These are phyloP conservation scores for Colaptes auratus DNA, from an alignment of 2,113 vertebrate species.

Conservation along the genomic window DNA sequence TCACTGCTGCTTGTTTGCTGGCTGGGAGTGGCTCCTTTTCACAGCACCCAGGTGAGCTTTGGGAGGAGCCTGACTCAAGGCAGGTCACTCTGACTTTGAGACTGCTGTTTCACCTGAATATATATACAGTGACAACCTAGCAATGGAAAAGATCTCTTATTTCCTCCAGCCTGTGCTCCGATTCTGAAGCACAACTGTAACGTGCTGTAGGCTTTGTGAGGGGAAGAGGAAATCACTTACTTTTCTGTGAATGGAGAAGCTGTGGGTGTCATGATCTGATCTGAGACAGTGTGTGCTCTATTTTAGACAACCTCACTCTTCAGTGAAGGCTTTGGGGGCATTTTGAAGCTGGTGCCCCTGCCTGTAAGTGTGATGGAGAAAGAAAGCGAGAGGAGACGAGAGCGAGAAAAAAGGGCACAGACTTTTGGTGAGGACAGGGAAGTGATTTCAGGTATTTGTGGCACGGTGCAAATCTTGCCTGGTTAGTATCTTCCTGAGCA, in stretches of 20 bases:
- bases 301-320: background rate
- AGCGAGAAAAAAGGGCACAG: background rate
- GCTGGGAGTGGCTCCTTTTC: background rate
- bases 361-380: background rate
- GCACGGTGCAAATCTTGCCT: background rate
- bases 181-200: background rate
- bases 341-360: background rate
- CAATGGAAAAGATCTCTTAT: background rate
- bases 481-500: constrained; percentile 17
- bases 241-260: background rate
- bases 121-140: background rate
- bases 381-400: background rate
- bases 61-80: background rate
- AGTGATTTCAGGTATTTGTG: constrained; percentile 24
- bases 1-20: background rate
- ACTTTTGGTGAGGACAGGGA: background rate
- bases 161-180: background rate
- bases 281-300: background rate
- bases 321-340: background rate
- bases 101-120: background rate
- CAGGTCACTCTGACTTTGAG: background rate
- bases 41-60: background rate
- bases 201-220: fast-evolving
- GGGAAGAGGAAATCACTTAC: background rate
- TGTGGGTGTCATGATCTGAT: background rate